phyloP scores from a whole-genome alignment of 2,113 vertebrate species.

The Hepsetus odoe region DNA sequence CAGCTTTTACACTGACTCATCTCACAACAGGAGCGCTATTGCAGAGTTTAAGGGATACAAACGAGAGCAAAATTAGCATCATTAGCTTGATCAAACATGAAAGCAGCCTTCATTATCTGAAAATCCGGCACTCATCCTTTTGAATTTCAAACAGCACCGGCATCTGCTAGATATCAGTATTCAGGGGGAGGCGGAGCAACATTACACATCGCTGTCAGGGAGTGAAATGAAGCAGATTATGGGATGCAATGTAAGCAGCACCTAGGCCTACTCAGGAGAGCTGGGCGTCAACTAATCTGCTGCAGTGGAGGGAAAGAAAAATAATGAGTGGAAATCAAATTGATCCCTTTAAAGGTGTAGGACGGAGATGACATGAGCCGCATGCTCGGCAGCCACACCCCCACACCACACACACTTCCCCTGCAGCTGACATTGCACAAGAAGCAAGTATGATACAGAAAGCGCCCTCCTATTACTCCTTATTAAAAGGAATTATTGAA shows the following conservation, averaged over 20 bases:
- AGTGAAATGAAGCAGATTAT: constrained; percentile 31
- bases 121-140: constrained; percentile 17
- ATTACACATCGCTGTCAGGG: constrained; percentile 7
- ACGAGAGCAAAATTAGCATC: constrained; percentile 34
- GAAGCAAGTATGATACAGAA: background rate
- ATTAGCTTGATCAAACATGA: constrained; percentile 41
- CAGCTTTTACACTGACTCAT: constrained; percentile 10
- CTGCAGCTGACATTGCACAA: background rate
- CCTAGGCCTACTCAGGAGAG: background rate
- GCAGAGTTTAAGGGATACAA: constrained; percentile 11
- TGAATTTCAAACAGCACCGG: constrained; percentile 31
- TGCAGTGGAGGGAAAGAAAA: background rate
- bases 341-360: constrained; percentile 25
- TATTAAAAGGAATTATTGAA: background rate
- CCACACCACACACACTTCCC: background rate
- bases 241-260: constrained; percentile 3
- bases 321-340: constrained; percentile 43
- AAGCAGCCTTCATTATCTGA: constrained; percentile 32
- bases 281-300: constrained; percentile 11
- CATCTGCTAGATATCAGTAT: constrained; percentile 30
- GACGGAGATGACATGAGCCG: background rate
- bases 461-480: background rate
- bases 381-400: background rate
- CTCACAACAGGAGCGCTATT: constrained; percentile 6
- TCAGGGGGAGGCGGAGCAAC: constrained; percentile 17